Conservation (phyloP, 2,113 vertebrate genomes). For the Eubucco bourcierii region DNA sequence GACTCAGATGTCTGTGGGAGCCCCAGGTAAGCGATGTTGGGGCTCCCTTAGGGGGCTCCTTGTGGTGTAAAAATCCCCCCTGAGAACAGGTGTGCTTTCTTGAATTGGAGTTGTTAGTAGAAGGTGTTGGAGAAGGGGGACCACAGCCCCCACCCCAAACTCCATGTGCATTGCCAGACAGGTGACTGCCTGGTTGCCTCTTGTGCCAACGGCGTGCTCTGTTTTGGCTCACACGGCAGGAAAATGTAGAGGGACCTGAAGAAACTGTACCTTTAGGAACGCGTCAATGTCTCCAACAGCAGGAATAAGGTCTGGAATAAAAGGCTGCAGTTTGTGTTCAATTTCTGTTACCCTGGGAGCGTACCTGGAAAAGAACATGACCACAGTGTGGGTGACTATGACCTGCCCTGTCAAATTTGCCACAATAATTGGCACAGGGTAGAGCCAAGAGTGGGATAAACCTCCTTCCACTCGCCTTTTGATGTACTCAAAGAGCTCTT, state of each 20-base stretch:
- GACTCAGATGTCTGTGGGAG: background rate
- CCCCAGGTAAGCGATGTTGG: background rate
- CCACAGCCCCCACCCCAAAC: background rate
- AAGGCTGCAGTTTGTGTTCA: conserved; percentile 92
- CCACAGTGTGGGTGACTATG: rapidly evolving
- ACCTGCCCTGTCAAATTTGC: background rate
- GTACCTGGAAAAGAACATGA: conserved; percentile 74
- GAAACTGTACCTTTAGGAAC: conserved; percentile 87
- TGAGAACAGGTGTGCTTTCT: background rate
- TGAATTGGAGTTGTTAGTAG: background rate
- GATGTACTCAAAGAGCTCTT: conserved; percentile 94
- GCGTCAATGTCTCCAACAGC: conserved; percentile 97
- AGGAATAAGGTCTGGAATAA: conserved; percentile 97
- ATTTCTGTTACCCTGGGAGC: conserved; percentile 85
- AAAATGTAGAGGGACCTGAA: rapidly evolving
- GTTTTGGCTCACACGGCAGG: rapidly evolving
- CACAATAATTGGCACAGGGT: background rate
- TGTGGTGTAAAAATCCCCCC: background rate
- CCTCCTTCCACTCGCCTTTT: conserved; percentile 75
- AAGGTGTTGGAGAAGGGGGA: background rate
- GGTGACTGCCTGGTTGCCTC: background rate
- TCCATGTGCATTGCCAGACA: background rate
- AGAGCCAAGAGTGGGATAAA: background rate
- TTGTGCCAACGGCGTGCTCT: rapidly evolving
- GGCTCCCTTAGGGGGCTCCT: background rate